These are phyloP conservation scores for Columba janthina DNA, from an alignment of 2,113 vertebrate genomes.

Conservation along the genomic window DNA sequence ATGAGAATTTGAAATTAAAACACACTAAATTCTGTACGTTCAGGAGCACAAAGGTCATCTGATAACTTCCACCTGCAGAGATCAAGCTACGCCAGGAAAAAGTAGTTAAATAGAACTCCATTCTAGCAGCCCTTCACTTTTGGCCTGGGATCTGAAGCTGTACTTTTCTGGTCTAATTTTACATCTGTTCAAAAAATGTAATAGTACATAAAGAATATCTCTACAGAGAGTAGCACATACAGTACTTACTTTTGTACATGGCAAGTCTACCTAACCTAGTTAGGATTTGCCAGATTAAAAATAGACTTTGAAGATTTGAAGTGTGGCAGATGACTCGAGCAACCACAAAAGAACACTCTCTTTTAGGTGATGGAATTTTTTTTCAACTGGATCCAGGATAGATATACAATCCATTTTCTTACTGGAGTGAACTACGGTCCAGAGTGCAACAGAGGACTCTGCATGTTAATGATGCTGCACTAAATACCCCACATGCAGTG, in stretches of 20 bases:
- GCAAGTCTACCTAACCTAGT: background rate
- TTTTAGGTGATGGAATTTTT: background rate
- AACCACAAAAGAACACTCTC: background rate
- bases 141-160: background rate
- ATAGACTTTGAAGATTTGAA: background rate
- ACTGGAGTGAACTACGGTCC: background rate
- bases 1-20: background rate
- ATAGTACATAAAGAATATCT: background rate
- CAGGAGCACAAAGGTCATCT: background rate
- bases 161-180: background rate
- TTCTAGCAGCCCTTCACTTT: background rate
- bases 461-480: background rate
- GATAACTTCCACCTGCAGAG: background rate
- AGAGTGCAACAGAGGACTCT: background rate
- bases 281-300: background rate
- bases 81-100: background rate
- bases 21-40: background rate
- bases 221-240: background rate
- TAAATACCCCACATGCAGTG: rapidly evolving
- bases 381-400: background rate
- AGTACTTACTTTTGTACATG: background rate
- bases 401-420: background rate
- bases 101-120: background rate
- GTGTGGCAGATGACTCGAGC: background rate
- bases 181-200: background rate